phyloP scores from a whole-genome alignment of 2,888 invertebrate species.

The Epiblema foenella region DNA sequence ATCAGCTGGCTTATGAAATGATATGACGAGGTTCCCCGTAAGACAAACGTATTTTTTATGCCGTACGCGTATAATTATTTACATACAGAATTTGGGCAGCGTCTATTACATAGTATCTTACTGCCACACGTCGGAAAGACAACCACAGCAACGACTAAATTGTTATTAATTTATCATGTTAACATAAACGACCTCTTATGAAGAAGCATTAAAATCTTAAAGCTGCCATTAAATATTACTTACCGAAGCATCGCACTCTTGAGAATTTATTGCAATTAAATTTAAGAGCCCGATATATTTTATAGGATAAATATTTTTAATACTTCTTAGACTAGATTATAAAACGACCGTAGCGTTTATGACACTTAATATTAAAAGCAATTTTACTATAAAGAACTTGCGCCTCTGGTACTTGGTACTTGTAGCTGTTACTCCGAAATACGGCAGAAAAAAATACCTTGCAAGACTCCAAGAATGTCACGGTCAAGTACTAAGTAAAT shows the following conservation, averaged over 20 bases:
- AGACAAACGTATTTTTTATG: not conserved
- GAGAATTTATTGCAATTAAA: slow-evolving; percentile 41
- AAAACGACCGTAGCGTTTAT: slow-evolving; percentile 11
- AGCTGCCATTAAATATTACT: slow-evolving; percentile 39
- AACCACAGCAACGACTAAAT: not conserved
- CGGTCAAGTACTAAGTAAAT: not conserved
- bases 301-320: slow-evolving; percentile 31
- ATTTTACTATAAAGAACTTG: slow-evolving; percentile 13
- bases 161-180: slow-evolving; percentile 12
- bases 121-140: not conserved
- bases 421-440: not conserved
- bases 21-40: not conserved
- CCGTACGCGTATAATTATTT: not conserved
- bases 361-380: not conserved
- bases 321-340: slow-evolving; percentile 24
- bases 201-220: slow-evolving; percentile 22
- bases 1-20: not conserved
- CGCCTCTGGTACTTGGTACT: not conserved
- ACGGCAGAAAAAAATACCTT: not conserved
- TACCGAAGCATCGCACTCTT: slow-evolving; percentile 19
- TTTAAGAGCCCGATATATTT: slow-evolving; percentile 38
- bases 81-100: no score
- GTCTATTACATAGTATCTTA: not conserved
- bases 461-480: no score
- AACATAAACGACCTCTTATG: slow-evolving; percentile 13